These are phyloP conservation scores for Scytalopus superciliaris DNA, from an alignment of 2,113 vertebrate genomes.

Conservation along the genomic window DNA sequence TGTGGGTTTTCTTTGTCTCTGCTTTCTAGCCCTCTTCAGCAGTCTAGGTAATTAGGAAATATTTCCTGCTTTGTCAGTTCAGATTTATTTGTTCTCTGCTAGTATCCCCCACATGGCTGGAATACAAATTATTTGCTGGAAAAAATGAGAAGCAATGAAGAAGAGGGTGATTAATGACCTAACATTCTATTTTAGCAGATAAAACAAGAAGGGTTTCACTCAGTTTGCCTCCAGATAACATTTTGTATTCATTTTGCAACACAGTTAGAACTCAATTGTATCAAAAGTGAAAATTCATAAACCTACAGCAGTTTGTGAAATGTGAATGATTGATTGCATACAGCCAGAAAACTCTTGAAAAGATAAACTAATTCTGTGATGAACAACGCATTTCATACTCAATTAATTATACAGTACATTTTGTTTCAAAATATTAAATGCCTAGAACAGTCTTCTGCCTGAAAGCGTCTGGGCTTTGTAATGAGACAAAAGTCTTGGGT, in stretches of 20 bases:
- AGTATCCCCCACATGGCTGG: not conserved
- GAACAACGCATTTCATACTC: conserved; percentile 59
- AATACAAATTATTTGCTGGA: conserved; percentile 20
- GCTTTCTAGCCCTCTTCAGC: not conserved
- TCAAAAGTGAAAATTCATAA: conserved; percentile 64
- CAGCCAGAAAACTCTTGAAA: conserved; percentile 59
- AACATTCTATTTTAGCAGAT: conserved; percentile 52
- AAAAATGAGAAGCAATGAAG: conserved; percentile 35
- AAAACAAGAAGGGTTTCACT: conserved; percentile 39
- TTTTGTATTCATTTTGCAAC: conserved; percentile 66
- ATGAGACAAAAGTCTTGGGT: conserved; percentile 57
- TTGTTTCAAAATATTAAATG: conserved; percentile 67
- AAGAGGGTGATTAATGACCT: conserved; percentile 68
- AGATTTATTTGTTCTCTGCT: conserved; percentile 45
- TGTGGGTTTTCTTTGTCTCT: not conserved
- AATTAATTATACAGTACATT: conserved; percentile 65
- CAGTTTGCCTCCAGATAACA: conserved; percentile 63
- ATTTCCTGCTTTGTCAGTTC: conserved; percentile 46
- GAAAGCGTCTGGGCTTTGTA: conserved; percentile 53
- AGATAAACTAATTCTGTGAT: conserved; percentile 69
- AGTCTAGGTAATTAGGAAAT: conserved; percentile 35
- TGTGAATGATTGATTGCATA: conserved; percentile 61
- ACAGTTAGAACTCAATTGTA: conserved; percentile 59
- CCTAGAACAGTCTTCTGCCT: conserved; percentile 46
- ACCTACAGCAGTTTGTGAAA: conserved; percentile 65